phyloP scores from a whole-genome alignment of 2,113 vertebrate species.

The Scytalopus superciliaris region DNA sequence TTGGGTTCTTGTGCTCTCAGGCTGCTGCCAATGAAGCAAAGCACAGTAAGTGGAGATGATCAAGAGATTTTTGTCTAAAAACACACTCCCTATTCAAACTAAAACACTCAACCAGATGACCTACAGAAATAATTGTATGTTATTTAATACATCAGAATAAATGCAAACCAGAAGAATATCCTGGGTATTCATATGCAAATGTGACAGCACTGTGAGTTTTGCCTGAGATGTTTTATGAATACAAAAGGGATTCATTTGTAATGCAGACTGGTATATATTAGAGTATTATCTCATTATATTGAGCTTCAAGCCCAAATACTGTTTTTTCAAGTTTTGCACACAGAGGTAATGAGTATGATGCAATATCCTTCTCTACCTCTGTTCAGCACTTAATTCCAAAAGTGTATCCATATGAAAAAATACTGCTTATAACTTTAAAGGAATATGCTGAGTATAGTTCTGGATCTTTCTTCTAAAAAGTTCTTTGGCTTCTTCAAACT shows the following conservation, averaged over 20 bases:
- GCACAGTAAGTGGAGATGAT: neutral
- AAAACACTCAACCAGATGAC: neutral
- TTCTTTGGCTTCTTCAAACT: neutral
- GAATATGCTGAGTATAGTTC: neutral
- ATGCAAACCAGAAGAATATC: neutral
- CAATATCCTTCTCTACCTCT: neutral
- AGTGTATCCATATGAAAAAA: neutral
- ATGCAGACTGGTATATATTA: neutral
- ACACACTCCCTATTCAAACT: neutral
- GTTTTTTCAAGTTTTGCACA: neutral
- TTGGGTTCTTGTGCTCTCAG: neutral
- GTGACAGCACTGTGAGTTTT: neutral
- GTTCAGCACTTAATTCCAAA: accelerated
- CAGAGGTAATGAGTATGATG: neutral
- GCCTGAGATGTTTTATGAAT: conserved; percentile 1
- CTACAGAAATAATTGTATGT: conserved; percentile 15
- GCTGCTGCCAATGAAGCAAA: neutral
- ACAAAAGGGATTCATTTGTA: neutral
- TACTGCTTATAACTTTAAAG: neutral
- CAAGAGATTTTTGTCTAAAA: conserved; percentile 8
- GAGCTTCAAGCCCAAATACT: neutral
- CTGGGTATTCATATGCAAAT: conserved; percentile 1
- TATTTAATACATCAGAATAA: conserved; percentile 21
- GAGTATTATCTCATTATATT: neutral
- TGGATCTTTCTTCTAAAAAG: neutral